Conservation (phyloP, 2,888 invertebrate species). For the Camponotus fellah region DNA sequence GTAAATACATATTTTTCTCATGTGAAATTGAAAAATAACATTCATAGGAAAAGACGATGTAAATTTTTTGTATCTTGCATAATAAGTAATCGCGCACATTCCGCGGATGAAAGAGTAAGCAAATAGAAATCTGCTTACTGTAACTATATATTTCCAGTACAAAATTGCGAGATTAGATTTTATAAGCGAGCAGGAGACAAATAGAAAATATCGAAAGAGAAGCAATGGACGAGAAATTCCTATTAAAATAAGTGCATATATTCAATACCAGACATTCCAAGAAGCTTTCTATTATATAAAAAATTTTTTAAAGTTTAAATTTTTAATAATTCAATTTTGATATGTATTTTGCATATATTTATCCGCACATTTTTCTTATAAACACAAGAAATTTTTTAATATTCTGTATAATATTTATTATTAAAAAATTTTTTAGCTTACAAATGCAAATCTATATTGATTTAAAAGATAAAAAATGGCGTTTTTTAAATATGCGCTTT, state of each 20-base stretch:
- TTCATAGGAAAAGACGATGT: constrained; percentile 9
- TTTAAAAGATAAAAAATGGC: not conserved
- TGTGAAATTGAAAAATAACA: not conserved
- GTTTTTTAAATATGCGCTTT: not conserved
- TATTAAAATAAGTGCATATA: not conserved
- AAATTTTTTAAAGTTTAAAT: not conserved
- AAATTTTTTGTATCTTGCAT: constrained; percentile 45
- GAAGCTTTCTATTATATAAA: not conserved
- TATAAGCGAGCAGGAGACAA: constrained; percentile 32
- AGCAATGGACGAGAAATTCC: not conserved
- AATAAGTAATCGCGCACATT: constrained; percentile 60
- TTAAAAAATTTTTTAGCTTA: not conserved
- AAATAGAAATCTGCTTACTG: constrained; percentile 72
- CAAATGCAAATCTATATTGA: not conserved
- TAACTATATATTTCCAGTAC: constrained; percentile 58
- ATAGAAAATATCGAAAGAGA: constrained; percentile 31
- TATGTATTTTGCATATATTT: not conserved
- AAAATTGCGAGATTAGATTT: constrained; percentile 48
- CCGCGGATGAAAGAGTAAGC: constrained; percentile 69
- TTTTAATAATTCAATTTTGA: not conserved
- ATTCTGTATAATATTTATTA: not conserved
- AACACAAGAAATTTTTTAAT: not conserved
- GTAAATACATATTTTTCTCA: not conserved
- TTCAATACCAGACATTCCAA: not conserved
- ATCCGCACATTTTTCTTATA: not conserved